These are phyloP conservation scores for Chlorodrepanis virens DNA, from an alignment of 2,113 vertebrate genomes.

Conservation along the genomic window DNA sequence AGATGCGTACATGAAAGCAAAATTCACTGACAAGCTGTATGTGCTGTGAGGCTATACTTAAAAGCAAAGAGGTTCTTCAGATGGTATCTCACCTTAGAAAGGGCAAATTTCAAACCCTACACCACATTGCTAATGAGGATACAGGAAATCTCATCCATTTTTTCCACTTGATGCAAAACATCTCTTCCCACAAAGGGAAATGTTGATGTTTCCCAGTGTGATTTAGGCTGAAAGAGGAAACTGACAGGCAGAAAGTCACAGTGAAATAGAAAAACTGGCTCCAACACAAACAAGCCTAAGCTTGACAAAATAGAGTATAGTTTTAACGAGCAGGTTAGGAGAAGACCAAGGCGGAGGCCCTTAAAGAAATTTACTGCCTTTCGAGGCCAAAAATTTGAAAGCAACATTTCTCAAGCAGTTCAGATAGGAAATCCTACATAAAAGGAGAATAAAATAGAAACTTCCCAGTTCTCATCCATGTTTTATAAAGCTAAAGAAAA, in stretches of 20 bases:
- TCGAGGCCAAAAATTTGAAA: neutral
- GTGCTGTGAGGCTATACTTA: slow-evolving; percentile 1
- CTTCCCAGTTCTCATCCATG: neutral
- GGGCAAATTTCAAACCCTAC: neutral
- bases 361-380: neutral
- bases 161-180: slow-evolving; percentile 45
- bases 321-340: slow-evolving; percentile 32
- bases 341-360: neutral
- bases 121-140: slow-evolving; percentile 18
- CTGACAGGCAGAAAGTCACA: neutral
- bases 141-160: slow-evolving; percentile 50
- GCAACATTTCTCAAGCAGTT: neutral
- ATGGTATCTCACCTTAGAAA: slow-evolving; percentile 23
- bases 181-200: slow-evolving; percentile 35
- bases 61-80: slow-evolving; percentile 2
- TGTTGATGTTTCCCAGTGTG: slow-evolving; percentile 5
- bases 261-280: slow-evolving; percentile 29
- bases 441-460: neutral
- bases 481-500: slow-evolving; percentile 3
- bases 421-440: neutral
- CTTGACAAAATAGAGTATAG: slow-evolving; percentile 39
- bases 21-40: neutral
- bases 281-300: slow-evolving; percentile 56
- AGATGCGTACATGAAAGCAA: neutral
- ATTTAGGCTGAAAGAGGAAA: slow-evolving; percentile 28